phyloP scores from a whole-genome alignment of 2,797 vertebrate genomes.

The Carduelis carduelis region DNA sequence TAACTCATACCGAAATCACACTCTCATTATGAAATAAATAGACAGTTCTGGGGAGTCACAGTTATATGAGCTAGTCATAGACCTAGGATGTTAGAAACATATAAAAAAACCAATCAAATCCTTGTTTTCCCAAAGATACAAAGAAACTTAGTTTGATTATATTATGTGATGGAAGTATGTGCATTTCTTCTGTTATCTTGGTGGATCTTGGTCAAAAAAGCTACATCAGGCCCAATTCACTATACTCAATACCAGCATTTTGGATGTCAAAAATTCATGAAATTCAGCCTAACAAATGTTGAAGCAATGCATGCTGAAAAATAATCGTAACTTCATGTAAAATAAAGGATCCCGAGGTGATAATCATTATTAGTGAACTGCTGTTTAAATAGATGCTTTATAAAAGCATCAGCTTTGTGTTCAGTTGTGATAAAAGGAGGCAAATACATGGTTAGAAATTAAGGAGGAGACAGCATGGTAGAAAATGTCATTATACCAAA shows the following conservation, averaged over 20 bases:
- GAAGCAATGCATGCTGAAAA: neutral
- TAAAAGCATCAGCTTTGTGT: neutral
- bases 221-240: neutral
- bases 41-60: neutral
- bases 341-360: neutral
- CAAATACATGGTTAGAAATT: neutral
- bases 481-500: neutral
- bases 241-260: neutral
- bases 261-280: neutral
- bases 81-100: neutral
- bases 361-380: neutral
- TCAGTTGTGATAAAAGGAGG: neutral
- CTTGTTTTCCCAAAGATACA: neutral
- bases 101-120: neutral
- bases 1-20: neutral
- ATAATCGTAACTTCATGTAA: neutral
- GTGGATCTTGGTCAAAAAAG: neutral
- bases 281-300: neutral
- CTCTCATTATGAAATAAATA: slow-evolving; percentile 39
- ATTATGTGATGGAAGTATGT: neutral
- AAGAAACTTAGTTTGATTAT: neutral
- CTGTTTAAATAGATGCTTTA: neutral
- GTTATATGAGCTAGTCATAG: neutral
- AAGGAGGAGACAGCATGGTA: neutral
- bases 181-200: neutral